phyloP scores from a whole-genome alignment of 1,140 invertebrate species.

The Rhizoglyphus robini region DNA sequence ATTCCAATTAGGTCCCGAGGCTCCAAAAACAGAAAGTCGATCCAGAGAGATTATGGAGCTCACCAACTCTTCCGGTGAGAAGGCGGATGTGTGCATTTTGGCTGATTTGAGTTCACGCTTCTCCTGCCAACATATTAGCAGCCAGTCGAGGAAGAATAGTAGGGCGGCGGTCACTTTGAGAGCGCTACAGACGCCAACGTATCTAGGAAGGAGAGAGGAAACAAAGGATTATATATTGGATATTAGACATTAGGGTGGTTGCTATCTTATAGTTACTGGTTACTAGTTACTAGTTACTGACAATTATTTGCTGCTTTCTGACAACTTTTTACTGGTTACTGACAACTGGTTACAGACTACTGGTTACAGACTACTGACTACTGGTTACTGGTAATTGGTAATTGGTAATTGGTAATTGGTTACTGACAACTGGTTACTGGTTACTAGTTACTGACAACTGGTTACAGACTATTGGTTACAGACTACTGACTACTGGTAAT shows the following conservation, averaged over 20 bases:
- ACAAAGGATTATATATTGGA: slow-evolving; percentile 16
- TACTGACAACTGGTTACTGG: no score
- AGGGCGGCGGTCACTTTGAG: slow-evolving; percentile 72
- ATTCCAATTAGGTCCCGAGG: neutral
- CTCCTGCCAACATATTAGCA: slow-evolving; percentile 60
- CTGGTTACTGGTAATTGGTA: no score
- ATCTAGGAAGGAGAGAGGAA: slow-evolving; percentile 41
- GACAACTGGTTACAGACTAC: no score
- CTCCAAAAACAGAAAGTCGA: slow-evolving; percentile 25
- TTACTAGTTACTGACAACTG: neutral
- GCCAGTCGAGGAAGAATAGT: slow-evolving; percentile 76
- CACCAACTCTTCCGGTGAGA: slow-evolving; percentile 61
- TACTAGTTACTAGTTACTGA: no score
- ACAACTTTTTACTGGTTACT: no score
- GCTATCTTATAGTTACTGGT: no score
- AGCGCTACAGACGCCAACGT: slow-evolving; percentile 74
- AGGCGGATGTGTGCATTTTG: slow-evolving; percentile 45
- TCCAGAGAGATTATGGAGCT: slow-evolving; percentile 74
- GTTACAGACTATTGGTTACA: no score
- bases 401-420: no score
- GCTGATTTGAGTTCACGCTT: slow-evolving; percentile 51
- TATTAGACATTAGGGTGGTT: no score
- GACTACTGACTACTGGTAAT: no score
- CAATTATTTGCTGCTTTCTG: no score
- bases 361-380: no score